phyloP scores from a whole-genome alignment of 2,888 invertebrate genomes.

The Lomographa bimaculata region DNA sequence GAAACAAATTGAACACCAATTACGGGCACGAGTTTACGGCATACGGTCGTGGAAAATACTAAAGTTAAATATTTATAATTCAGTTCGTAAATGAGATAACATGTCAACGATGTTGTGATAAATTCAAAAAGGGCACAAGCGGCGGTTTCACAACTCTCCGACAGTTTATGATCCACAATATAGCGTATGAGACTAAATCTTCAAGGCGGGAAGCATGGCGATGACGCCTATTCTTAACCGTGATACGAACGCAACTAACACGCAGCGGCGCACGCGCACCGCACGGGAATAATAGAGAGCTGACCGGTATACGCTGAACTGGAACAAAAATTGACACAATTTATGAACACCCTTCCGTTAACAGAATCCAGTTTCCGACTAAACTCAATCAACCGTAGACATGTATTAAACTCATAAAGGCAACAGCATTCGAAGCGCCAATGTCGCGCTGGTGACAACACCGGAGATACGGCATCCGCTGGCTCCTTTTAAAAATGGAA shows the following conservation, averaged over 20 bases:
- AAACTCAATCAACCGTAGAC: constrained; percentile 65
- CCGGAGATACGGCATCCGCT: constrained; percentile 75
- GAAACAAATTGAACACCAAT: constrained; percentile 40
- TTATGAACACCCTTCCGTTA: constrained; percentile 63
- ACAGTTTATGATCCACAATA: constrained; percentile 51
- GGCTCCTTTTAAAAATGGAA: constrained; percentile 68
- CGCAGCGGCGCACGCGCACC: constrained; percentile 68
- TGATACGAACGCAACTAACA: constrained; percentile 75
- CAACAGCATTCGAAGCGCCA: constrained; percentile 54
- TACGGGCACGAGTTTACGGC: constrained; percentile 51
- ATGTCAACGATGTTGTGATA: constrained; percentile 44
- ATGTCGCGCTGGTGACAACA: constrained; percentile 69
- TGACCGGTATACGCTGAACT: constrained; percentile 54
- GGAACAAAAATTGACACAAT: constrained; percentile 64
- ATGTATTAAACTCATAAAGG: constrained; percentile 59
- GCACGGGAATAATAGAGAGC: constrained; percentile 63
- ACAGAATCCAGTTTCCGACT: constrained; percentile 68
- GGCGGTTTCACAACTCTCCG: constrained; percentile 55
- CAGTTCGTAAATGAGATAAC: constrained; percentile 52
- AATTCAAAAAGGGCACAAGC: constrained; percentile 48
- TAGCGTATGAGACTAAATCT: constrained; percentile 45
- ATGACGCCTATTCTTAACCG: constrained; percentile 76
- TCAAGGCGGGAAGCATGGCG: constrained; percentile 55
- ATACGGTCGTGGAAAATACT: constrained; percentile 49
- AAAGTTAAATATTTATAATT: constrained; percentile 52